Percentiles rank a stretch among this genome's conserved stretches.
These are phyloP conservation scores for Calonectris borealis DNA, from an alignment of 2,113 vertebrate genomes.

Conservation along the genomic window DNA sequence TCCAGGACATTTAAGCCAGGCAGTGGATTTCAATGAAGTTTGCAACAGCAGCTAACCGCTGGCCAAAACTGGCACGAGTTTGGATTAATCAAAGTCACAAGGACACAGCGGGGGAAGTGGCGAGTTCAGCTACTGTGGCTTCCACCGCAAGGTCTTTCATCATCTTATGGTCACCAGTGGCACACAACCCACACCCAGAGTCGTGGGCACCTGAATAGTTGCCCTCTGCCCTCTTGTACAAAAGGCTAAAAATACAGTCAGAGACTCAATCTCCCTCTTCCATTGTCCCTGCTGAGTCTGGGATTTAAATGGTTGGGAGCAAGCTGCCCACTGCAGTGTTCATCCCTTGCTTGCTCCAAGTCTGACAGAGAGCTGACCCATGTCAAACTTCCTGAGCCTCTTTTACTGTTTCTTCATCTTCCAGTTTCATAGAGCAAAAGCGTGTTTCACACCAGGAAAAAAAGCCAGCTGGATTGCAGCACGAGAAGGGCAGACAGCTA, in stretches of 20 bases:
- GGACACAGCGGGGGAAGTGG: background rate
- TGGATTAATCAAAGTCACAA: slow-evolving; percentile 16
- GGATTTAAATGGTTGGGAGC: background rate
- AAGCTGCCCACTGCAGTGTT: background rate
- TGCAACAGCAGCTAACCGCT: background rate
- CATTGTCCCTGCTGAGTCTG: background rate
- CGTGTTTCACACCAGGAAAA: background rate
- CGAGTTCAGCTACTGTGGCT: background rate
- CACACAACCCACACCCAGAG: background rate
- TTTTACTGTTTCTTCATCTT: background rate
- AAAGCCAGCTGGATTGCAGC: background rate
- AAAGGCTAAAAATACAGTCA: background rate
- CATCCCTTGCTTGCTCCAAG: background rate
- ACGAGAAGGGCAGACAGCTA: background rate
- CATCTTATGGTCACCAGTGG: background rate
- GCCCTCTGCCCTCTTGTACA: background rate
- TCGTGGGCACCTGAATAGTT: background rate
- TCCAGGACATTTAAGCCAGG: background rate
- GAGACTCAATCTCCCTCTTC: background rate
- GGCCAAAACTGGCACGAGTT: background rate
- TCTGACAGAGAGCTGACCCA: background rate
- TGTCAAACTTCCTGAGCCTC: background rate
- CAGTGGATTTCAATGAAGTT: background rate
- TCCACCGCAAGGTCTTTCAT: background rate
- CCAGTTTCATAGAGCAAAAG: background rate